A percentile compares a stretch with the other conserved stretches of the same genome.
Conservation (phyloP, 2,113 vertebrate species). For the Scatophagus argus region DNA sequence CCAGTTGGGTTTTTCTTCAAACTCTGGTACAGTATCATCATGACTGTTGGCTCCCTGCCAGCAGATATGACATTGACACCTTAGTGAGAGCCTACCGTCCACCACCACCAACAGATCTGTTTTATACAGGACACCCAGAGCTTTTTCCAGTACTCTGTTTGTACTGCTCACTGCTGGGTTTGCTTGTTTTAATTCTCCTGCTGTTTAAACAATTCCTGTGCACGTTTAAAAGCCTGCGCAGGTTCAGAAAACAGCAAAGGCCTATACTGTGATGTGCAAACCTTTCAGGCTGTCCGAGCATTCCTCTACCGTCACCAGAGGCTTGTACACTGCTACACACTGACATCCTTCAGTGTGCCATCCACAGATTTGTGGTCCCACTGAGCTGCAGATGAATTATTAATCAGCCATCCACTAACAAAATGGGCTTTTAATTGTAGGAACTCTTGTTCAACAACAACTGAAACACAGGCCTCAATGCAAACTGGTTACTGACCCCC, state of each 20-base stretch:
- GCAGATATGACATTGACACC: slow-evolving; percentile 74
- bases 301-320: slow-evolving; percentile 15
- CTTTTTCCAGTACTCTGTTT: slow-evolving; percentile 30
- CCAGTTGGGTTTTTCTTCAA: slow-evolving; percentile 74
- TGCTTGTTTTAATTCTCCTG: slow-evolving; percentile 32
- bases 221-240: slow-evolving; percentile 28
- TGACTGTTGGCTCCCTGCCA: slow-evolving; percentile 64
- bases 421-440: slow-evolving; percentile 80
- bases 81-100: slow-evolving; percentile 53
- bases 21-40: slow-evolving; percentile 61
- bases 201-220: slow-evolving; percentile 30
- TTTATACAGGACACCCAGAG: slow-evolving; percentile 40
- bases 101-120: slow-evolving; percentile 54
- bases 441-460: slow-evolving; percentile 59
- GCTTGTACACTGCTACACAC: slow-evolving; percentile 37
- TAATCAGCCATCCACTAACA: slow-evolving; percentile 69
- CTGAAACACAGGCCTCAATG: slow-evolving; percentile 47
- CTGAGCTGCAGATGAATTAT: slow-evolving; percentile 70
- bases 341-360: slow-evolving; percentile 51
- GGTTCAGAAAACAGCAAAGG: slow-evolving; percentile 27
- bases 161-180: slow-evolving; percentile 13
- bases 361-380: slow-evolving; percentile 67
- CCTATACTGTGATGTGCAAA: slow-evolving; percentile 40
- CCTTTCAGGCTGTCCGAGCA: slow-evolving; percentile 33
- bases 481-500: slow-evolving; percentile 45